A percentile compares a stretch with the other conserved stretches of the same genome.
These are phyloP conservation scores for Lottia gigantea DNA, from an alignment of 2,888 invertebrate genomes.

Conservation along the genomic window DNA sequence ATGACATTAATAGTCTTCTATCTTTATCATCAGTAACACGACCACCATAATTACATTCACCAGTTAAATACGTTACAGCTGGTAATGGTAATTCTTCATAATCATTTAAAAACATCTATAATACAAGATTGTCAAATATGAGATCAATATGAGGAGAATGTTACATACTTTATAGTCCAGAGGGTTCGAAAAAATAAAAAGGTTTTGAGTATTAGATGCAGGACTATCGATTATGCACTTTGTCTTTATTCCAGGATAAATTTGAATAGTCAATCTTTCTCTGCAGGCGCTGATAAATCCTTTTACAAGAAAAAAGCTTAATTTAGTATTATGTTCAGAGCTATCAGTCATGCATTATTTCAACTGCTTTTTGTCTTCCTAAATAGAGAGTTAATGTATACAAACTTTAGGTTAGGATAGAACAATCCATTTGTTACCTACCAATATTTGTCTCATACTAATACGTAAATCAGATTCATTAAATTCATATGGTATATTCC, in stretches of 20 bases:
- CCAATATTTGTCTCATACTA: constrained; percentile 69
- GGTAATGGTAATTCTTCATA: constrained; percentile 69
- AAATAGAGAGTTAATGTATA: too few species aligned
- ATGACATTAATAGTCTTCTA: constrained; percentile 67
- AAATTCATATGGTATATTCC: constrained; percentile 71
- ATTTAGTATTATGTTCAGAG: background rate
- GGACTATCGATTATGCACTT: too few species aligned
- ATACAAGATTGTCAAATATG: constrained; percentile 14
- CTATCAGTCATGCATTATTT: background rate
- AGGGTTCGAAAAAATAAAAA: too few species aligned
- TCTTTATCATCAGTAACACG: constrained; percentile 71
- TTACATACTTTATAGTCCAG: too few species aligned
- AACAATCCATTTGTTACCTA: constrained; percentile 36
- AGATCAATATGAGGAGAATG: background rate
- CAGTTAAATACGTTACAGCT: constrained; percentile 69
- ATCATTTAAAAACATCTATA: constrained; percentile 70
- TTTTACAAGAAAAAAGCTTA: too few species aligned
- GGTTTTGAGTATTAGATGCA: too few species aligned
- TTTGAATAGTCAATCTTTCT: too few species aligned
- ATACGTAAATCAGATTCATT: constrained; percentile 71
- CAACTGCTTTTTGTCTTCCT: too few species aligned
- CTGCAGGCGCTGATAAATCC: too few species aligned
- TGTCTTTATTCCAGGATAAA: too few species aligned
- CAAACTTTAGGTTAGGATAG: too few species aligned
- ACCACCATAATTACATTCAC: constrained; percentile 71